A percentile compares a stretch with the other conserved stretches of the same genome.
phyloP scores from a whole-genome alignment of 2,113 vertebrate genomes.

The Lasiurus cinereus region DNA sequence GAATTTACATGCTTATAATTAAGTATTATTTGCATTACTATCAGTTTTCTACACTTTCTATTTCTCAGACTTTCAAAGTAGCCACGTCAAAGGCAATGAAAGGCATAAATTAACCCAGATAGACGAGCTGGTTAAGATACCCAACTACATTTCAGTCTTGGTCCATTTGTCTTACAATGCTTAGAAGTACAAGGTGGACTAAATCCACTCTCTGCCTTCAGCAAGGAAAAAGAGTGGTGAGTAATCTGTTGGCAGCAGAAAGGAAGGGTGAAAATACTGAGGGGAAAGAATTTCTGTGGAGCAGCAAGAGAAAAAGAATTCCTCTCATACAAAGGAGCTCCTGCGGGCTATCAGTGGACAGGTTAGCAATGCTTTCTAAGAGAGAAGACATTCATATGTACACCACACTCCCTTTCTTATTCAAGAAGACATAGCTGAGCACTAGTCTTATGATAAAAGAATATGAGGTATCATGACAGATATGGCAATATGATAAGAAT shows the following conservation, averaged over 20 bases:
- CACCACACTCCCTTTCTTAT: not conserved
- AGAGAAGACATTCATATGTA: not conserved
- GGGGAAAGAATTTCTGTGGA: not conserved
- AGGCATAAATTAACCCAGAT: not conserved
- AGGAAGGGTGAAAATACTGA: not conserved
- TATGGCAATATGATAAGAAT: not conserved
- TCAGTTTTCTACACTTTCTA: not conserved
- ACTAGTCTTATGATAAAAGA: not conserved
- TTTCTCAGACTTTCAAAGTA: not conserved
- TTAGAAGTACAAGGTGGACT: not conserved
- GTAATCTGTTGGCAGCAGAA: not conserved
- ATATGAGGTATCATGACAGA: not conserved
- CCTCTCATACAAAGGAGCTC: not conserved
- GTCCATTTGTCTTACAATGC: not conserved
- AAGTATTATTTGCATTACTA: not conserved
- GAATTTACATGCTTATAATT: not conserved
- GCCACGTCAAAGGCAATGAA: not conserved
- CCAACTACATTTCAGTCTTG: not conserved
- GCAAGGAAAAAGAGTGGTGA: not conserved
- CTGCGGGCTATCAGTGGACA: not conserved
- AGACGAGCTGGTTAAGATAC: not conserved
- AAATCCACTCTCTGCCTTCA: not conserved
- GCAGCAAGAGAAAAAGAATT: not conserved
- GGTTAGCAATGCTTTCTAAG: not conserved
- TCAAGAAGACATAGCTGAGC: not conserved